Conservation (phyloP, 2,888 invertebrate genomes). For the Mongoloraphidia duomilia region DNA sequence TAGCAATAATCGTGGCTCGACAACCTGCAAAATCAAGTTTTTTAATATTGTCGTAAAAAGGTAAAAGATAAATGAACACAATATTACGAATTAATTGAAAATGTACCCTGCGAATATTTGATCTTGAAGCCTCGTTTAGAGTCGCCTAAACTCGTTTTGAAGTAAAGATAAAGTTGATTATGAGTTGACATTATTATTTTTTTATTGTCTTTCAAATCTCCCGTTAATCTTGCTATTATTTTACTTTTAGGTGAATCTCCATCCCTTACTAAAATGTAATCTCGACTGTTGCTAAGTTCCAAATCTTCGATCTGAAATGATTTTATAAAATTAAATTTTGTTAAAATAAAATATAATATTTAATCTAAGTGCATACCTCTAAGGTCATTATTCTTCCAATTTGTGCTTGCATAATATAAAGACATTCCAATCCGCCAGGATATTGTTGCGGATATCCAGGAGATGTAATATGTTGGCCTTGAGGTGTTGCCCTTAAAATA, state of each 20-base stretch:
- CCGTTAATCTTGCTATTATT: conserved; percentile 71
- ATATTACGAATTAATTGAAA: neutral
- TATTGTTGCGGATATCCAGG: conserved; percentile 88
- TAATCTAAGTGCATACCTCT: conserved; percentile 38
- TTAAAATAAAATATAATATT: neutral
- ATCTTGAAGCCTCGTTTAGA: conserved; percentile 84
- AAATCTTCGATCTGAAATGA: conserved; percentile 55
- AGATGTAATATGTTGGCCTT: conserved; percentile 77
- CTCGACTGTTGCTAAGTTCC: conserved; percentile 67
- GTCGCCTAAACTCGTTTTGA: conserved; percentile 80
- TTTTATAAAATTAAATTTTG: neutral
- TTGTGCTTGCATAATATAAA: conserved; percentile 83
- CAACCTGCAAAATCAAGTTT: conserved; percentile 48
- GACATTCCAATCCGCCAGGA: conserved; percentile 91
- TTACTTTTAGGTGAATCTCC: conserved; percentile 78
- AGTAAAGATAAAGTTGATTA: conserved; percentile 77
- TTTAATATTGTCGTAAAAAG: neutral
- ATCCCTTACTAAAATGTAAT: conserved; percentile 81
- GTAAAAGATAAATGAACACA: neutral
- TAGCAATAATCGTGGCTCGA: conserved; percentile 67
- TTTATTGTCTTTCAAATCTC: conserved; percentile 59
- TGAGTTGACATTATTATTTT: conserved; percentile 81
- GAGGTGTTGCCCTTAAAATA: conserved; percentile 68
- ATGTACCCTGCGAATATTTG: conserved; percentile 55
- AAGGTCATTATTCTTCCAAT: conserved; percentile 84